Percentiles rank a stretch among this genome's conserved stretches.
Conservation (phyloP, 2,888 invertebrate species). For the Drosophila subquinaria region DNA sequence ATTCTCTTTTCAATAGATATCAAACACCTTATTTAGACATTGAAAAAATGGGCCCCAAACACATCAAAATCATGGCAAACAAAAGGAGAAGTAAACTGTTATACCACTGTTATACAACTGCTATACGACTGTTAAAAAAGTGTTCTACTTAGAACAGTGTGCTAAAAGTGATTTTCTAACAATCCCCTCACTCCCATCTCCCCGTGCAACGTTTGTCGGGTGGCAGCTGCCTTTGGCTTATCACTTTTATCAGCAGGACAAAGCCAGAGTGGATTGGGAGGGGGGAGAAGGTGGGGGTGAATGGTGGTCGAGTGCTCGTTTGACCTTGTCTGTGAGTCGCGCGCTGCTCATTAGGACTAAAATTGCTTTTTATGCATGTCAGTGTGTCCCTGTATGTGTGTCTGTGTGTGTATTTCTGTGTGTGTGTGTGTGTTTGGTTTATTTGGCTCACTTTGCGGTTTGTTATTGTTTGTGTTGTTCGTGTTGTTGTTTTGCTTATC, state of each 20-base stretch:
- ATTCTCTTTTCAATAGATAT: too few relatives aligned
- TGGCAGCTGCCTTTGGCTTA: constrained; percentile 57
- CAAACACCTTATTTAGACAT: too few relatives aligned
- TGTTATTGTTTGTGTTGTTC: constrained; percentile 24
- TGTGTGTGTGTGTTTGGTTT: constrained; percentile 19
- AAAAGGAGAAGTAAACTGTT: constrained; percentile 36
- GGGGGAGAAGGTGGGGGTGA: not conserved
- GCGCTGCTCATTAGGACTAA: constrained; percentile 69
- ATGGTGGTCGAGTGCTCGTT: constrained; percentile 10
- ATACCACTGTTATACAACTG: constrained; percentile 23
- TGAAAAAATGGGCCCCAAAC: too few relatives aligned
- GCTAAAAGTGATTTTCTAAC: constrained; percentile 54
- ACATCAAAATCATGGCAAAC: too few relatives aligned
- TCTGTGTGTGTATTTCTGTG: not conserved
- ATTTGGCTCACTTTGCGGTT: constrained; percentile 51
- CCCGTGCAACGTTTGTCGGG: not conserved
- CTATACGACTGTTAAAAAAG: not conserved
- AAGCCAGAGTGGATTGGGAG: not conserved
- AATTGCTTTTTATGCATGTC: constrained; percentile 48
- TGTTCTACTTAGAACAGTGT: constrained; percentile 55
- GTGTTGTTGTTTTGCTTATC: constrained; percentile 51
- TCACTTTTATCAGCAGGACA: constrained; percentile 60
- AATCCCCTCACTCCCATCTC: not conserved
- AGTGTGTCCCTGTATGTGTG: constrained; percentile 2
- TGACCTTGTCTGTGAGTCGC: constrained; percentile 69